Percentiles rank a stretch among this genome's conserved stretches.
Conservation (phyloP, 2,888 invertebrate species). For the Spisula solida region DNA sequence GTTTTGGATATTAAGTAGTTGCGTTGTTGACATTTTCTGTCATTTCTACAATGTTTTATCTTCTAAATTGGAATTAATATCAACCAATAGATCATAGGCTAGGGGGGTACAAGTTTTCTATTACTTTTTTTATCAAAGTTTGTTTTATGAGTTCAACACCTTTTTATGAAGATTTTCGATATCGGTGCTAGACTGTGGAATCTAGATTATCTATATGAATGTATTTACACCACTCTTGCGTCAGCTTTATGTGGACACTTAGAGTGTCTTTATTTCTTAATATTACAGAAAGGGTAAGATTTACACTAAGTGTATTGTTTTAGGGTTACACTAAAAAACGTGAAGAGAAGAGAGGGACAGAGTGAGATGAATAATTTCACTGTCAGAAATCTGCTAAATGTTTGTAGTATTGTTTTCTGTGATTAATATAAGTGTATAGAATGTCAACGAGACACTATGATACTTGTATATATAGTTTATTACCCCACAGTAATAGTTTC, state of each 20-base stretch:
- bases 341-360: background rate
- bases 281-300: background rate
- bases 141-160: conserved; percentile 4
- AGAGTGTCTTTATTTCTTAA: background rate
- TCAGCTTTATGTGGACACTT: background rate
- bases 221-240: background rate
- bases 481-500: background rate
- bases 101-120: background rate
- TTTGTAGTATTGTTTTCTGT: background rate
- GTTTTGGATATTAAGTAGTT: background rate
- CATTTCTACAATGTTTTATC: conserved; percentile 1
- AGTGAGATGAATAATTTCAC: background rate
- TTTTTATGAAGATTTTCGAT: background rate
- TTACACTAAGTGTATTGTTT: conserved; percentile 14
- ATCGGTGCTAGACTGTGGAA: background rate
- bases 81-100: background rate
- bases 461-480: background rate
- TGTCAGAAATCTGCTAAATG: conserved; percentile 1
- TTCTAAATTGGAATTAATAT: background rate
- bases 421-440: background rate
- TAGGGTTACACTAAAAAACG: background rate
- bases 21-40: background rate
- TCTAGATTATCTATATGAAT: background rate
- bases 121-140: background rate
- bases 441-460: background rate